Evolutionary conservation across 2,888 invertebrate species (phyloP).

Genomic region (Ligdia adustata): DNA sequence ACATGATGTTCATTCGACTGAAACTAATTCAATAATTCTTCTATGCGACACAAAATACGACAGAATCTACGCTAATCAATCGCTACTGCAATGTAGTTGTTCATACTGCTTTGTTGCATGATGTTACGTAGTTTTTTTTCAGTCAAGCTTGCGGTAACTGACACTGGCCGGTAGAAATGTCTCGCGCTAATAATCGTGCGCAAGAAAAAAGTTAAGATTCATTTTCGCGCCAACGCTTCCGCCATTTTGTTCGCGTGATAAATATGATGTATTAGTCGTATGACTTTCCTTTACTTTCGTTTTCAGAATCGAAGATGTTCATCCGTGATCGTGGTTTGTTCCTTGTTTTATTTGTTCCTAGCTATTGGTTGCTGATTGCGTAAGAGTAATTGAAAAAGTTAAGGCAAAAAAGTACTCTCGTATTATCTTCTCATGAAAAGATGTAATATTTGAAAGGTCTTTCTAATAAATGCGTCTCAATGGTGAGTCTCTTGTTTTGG

Average conservation of each 20-base stretch:
- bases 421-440: too few relatives aligned
- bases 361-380: too few relatives aligned
- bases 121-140: conserved; percentile 39
- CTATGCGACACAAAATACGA: conserved; percentile 17
- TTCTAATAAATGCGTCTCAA: too few relatives aligned
- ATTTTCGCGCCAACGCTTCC: conserved; percentile 78
- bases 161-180: conserved; percentile 76
- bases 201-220: conserved; percentile 79
- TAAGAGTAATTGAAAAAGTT: too few relatives aligned
- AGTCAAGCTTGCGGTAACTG: conserved; percentile 35
- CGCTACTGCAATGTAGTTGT: conserved; percentile 24
- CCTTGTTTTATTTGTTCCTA: too few relatives aligned
- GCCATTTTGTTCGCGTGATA: conserved; percentile 78
- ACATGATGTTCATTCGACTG: background rate
- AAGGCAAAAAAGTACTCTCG: too few relatives aligned
- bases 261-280: conserved; percentile 77
- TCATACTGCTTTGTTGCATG: conserved; percentile 36
- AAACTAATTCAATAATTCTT: conserved; percentile 2
- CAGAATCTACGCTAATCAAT: conserved; percentile 34
- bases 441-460: too few relatives aligned
- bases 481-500: too few relatives aligned
- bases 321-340: conserved; percentile 39
- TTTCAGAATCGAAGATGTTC: conserved; percentile 59
- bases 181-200: conserved; percentile 55
- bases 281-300: conserved; percentile 79